A percentile compares a stretch with the other conserved stretches of the same genome.
These are phyloP conservation scores for Arctocebus calabarensis DNA, from an alignment of 2,797 vertebrate species.

Conservation along the genomic window DNA sequence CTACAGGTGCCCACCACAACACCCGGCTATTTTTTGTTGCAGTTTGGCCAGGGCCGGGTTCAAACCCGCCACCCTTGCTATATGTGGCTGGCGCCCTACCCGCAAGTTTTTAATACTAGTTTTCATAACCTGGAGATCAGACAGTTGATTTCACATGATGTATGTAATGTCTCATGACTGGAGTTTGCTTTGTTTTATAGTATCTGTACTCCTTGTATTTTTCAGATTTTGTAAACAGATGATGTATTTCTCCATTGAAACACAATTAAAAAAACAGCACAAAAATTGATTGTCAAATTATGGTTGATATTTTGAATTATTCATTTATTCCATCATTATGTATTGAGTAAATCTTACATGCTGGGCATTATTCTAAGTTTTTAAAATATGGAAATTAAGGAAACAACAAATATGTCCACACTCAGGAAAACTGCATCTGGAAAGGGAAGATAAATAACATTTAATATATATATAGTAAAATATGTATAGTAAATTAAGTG, in stretches of 20 bases:
- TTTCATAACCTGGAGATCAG: conserved; percentile 91
- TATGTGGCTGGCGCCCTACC: too few species aligned
- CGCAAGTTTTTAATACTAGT: conserved; percentile 90
- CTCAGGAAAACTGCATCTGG: not conserved
- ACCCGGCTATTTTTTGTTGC: too few species aligned
- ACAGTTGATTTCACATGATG: conserved; percentile 94
- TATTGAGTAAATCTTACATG: not conserved
- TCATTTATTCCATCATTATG: not conserved
- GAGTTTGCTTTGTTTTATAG: conserved; percentile 94
- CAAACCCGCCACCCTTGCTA: too few species aligned
- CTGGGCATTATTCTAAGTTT: not conserved
- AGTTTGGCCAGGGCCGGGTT: too few species aligned
- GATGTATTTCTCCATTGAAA: conserved; percentile 94
- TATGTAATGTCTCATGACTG: conserved; percentile 92
- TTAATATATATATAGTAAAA: not conserved
- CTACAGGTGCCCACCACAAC: too few species aligned
- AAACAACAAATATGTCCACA: not conserved
- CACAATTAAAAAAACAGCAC: conserved; percentile 91
- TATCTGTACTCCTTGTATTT: conserved; percentile 93
- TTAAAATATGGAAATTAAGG: not conserved
- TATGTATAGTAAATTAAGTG: not conserved
- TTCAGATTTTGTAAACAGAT: conserved; percentile 94
- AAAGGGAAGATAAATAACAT: not conserved
- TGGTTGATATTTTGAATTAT: not conserved
- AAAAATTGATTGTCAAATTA: conserved; percentile 54